Base-by-base conservation (phyloP, 64 coral and sea anemone species). In the Montipora foliosa region DNA sequence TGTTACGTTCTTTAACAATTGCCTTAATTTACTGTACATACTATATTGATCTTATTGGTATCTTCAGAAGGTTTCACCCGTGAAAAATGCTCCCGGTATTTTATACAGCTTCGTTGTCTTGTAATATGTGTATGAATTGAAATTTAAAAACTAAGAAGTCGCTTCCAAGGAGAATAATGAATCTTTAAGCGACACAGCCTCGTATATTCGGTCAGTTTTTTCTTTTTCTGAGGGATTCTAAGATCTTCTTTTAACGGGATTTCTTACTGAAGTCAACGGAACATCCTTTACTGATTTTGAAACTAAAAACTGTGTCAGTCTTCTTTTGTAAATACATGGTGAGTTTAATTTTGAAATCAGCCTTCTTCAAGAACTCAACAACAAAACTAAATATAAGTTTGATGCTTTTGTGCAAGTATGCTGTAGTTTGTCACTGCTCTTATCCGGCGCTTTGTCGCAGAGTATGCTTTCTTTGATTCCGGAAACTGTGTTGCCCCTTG, bases 1-100 rank as follows among this genome's bases (percentile, higher is more conserved):
- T 51, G 44, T 97, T 92, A 97, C 95, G 95, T 83, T 76, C 76
- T 8, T 81, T 82, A 44, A 68, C 52, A 85, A 94, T 67, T 55
- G 84, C 47, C 58, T 72, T 51, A 47, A 74, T 95, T 82, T 52
- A 45, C 89, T 55, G 51, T 37, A 60, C 16, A 93, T 45, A 79
- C 29, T 50, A 59, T 52, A 13, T 29, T 11, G 66, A 71, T 59
- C 60, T 66, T 60, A 85, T 53, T 24, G 11, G 57, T 25, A 86
- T 5, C 0, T 21, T 45, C 46, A 24, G 61, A 75, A 86, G 19
- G 67, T 59, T 74, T 57, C 53, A 57, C 11, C 53, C 53, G 11
- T 8, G 11, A 57, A 57, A 57, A 57, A 57, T 37, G 1, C 37
- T 37, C 37, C 37, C 2, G 37, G 37, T 37, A 37, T 37, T 37